Base-by-base conservation (phyloP, 2,113 vertebrate genomes). In the Brienomyrus longianalis region DNA sequence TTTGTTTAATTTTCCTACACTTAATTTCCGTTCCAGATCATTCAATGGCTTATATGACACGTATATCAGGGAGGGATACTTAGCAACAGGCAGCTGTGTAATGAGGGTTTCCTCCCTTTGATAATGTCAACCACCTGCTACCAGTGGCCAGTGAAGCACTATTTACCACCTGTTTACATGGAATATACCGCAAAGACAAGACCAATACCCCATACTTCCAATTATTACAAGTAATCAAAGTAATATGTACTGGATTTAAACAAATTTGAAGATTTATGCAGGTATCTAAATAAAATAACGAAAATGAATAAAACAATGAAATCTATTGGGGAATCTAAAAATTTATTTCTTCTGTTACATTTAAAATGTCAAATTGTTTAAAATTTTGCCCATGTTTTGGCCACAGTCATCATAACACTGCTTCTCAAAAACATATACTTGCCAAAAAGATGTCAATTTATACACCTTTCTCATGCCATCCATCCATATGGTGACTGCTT, bases 61-160 rank as follows among this genome's bases (percentile, higher is more conserved):
- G 91, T 95, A 91, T 89, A 91, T 93, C 90, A 91, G 91, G 87
- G 56, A 84, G 90, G 91, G 93, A 95, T 95, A 94, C 94, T 83
- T 91, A 93, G 94, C 91, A 95, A 90, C 91, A 88, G 88, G 91
- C 92, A 94, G 92, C 52, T 0, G 1, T 56, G 87, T 90, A 62
- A 66, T 6, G 83, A 66, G 89, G 43, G 19, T 45, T 27, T 21
- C 15, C 74, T 52, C 23, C 39, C 66, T 88, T 91, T 88, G 94
- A 91, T 92, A 92, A 92, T 92, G 88, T 90, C 88, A 93, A 92
- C 90, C 74, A 92, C 93, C 48, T 87, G 92, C 92, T 94, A 92
- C 92, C 92, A 93, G 80, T 87, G 84, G 74, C 74, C 84, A 94
- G 91, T 93, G 91, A 92, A 92, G 91, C 91, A 91, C 91, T 92